Percentiles rank a stretch among this genome's conserved stretches.
Evolutionary conservation across 2,113 vertebrate genomes (phyloP).

Genomic region (Tragelaphus buxtoni): DNA sequence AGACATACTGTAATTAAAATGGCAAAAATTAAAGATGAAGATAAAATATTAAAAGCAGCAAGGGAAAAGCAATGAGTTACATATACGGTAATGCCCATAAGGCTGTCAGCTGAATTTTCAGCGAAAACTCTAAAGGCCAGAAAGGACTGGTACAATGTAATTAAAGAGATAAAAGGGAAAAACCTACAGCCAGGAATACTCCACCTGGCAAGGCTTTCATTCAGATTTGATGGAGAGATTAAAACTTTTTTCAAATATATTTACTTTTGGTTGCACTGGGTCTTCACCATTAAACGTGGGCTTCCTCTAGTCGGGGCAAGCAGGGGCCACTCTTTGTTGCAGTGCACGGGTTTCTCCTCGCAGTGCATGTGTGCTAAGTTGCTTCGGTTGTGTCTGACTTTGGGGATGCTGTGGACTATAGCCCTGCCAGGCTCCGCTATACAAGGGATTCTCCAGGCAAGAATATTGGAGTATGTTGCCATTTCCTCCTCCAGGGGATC

Average conservation of each 20-base stretch:
- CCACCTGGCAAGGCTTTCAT: background rate
- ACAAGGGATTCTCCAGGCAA: background rate
- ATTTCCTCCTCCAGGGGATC: background rate
- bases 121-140: background rate
- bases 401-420: background rate
- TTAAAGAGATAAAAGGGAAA: background rate
- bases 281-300: accelerated
- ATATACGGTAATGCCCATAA: background rate
- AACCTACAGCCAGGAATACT: background rate
- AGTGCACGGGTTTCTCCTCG: background rate
- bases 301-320: background rate
- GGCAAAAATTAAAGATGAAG: background rate
- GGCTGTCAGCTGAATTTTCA: background rate
- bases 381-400: background rate
- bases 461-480: background rate
- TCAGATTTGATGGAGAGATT: background rate
- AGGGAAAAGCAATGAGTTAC: background rate
- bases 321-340: background rate
- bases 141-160: background rate
- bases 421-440: background rate
- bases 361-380: background rate
- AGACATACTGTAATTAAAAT: background rate
- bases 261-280: background rate
- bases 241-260: background rate
- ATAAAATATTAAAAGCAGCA: background rate